phyloP scores from a whole-genome alignment of 2,113 vertebrate genomes.

The Sphaerodactylus townsendi region DNA sequence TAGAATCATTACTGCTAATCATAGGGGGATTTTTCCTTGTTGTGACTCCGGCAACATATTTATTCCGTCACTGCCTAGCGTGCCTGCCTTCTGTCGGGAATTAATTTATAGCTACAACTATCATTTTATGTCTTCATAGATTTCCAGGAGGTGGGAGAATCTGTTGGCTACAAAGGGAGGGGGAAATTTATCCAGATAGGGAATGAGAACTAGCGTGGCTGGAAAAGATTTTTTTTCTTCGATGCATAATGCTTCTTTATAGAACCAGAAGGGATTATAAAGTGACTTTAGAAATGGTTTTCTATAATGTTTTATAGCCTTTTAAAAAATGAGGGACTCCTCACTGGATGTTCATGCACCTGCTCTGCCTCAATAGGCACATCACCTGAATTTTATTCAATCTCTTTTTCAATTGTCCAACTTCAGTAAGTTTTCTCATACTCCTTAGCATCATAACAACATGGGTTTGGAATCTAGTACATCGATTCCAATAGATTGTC shows the following conservation, averaged over 20 bases:
- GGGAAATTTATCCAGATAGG: neutral
- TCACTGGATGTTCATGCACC: neutral
- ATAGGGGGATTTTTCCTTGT: neutral
- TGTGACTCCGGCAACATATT: slow-evolving; percentile 6
- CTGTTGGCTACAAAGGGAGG: neutral
- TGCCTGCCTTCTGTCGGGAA: neutral
- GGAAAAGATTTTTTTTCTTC: slow-evolving; percentile 13
- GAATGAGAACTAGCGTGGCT: neutral
- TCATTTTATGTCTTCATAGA: slow-evolving; percentile 14
- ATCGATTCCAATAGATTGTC: too few relatives aligned
- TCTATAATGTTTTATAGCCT: slow-evolving; percentile 12
- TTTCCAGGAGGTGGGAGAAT: slow-evolving; percentile 11
- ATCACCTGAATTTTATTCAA: neutral
- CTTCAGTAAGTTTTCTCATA: neutral
- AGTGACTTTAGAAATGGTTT: slow-evolving; percentile 36
- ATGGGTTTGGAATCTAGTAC: neutral
- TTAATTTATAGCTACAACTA: slow-evolving; percentile 13
- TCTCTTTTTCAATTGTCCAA: neutral
- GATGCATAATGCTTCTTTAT: neutral
- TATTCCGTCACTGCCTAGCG: neutral
- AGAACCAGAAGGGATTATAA: neutral
- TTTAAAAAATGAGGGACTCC: neutral
- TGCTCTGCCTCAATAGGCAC: neutral
- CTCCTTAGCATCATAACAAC: too few relatives aligned
- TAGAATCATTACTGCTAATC: neutral